These are phyloP conservation scores for Bombus ignitus DNA, from an alignment of 1,140 invertebrate species.

Conservation along the genomic window DNA sequence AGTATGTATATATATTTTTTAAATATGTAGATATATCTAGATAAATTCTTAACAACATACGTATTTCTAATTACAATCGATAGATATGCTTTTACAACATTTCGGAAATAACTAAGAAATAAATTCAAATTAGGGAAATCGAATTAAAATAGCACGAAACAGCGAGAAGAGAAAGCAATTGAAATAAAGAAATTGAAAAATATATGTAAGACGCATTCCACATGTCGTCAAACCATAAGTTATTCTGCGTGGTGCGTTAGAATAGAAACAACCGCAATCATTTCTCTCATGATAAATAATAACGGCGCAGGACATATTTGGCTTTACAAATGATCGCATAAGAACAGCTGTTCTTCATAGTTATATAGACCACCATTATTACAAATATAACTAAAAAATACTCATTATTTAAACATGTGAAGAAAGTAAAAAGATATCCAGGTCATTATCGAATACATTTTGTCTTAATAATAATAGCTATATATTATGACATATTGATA, in stretches of 20 bases:
- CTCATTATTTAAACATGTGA: background rate
- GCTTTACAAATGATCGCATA: conserved; percentile 16
- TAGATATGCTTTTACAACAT: background rate
- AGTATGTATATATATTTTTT: background rate
- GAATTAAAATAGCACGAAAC: too few species aligned
- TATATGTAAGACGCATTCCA: conserved; percentile 47
- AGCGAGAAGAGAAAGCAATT: background rate
- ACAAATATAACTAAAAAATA: background rate
- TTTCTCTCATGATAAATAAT: conserved; percentile 47
- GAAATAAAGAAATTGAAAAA: conserved; percentile 22
- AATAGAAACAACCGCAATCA: conserved; percentile 26
- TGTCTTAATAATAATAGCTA: background rate
- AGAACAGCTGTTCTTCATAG: conserved; percentile 3
- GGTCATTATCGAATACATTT: background rate
- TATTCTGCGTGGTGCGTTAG: conserved; percentile 30
- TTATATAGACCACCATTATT: background rate
- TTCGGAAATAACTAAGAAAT: background rate
- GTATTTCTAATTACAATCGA: background rate
- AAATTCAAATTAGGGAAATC: background rate
- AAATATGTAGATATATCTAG: background rate
- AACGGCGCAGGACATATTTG: conserved; percentile 40
- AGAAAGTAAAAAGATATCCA: background rate
- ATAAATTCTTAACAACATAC: background rate
- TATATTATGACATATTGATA: too few species aligned
- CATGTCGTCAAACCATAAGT: conserved; percentile 11